Base-by-base conservation (phyloP, 1,140 invertebrate genomes). In the Microplitis mediator region DNA sequence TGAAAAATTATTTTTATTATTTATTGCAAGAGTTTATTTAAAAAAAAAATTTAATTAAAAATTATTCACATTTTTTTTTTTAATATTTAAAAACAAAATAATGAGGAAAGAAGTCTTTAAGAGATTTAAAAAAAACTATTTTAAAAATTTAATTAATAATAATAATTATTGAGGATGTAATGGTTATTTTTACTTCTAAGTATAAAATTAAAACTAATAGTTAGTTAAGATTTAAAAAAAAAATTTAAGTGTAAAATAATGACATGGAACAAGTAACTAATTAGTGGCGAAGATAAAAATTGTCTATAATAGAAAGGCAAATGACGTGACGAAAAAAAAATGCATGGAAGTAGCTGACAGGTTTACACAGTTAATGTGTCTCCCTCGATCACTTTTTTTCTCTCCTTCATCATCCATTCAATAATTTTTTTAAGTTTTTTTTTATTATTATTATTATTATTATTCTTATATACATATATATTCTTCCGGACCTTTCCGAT, bases 291-390 rank as follows among this genome's bases (percentile, higher is more conserved):
- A 60, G 16, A 60, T 34, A 60, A 60, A 60, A 60, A 13, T 45
- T 45, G 39, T 31, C 58, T 31, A 23, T 31, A 23, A 31, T n/a
- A 54, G 52, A 54, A 54, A 54, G 39, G 39, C 39, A 54, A 54
- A 54, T 77, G 75, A 79, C 74, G 75, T 77, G 80, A 73, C 74
- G 71, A 76, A 79, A 75, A 76, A 79, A 76, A 75, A 73, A 76
- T 69, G 58, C 16, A 60, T 63, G 5, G n/a, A 36, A 14, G 61
- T 63, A 63, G 61, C 61, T 36, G 61, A 63, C 61, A 63, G 34
- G 4, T 63, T 54, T 54, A 16, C 13, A 45, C 39, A 54, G 52
- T 14, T 54, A 54, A 54, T 54, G 16, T n/a, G 52, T 54, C 16
- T 4, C 39, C 39, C n/a, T 54, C 16, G 52, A 54, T 54, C 5